Conservation (phyloP, 2,113 vertebrate genomes). For the Piaya cayana region DNA sequence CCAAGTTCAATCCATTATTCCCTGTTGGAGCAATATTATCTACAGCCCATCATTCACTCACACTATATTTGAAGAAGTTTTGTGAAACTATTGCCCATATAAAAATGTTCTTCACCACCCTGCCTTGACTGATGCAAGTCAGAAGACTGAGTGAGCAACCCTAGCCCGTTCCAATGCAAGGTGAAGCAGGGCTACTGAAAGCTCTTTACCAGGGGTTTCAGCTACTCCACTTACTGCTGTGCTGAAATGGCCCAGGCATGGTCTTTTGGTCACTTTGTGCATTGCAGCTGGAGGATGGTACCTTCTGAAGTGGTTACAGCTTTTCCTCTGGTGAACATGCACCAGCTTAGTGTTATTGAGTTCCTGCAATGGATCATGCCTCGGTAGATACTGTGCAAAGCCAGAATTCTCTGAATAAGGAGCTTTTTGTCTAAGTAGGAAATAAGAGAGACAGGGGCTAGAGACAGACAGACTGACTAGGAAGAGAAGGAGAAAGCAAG, state of each 20-base stretch:
- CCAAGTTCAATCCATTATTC: background rate
- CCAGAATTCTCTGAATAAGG: constrained; percentile 2
- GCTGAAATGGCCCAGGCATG: background rate
- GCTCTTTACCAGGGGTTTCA: background rate
- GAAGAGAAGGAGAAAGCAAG: constrained; percentile 18
- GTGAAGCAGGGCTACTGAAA: background rate
- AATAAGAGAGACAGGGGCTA: background rate
- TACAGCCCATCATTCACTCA: background rate
- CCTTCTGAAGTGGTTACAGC: background rate
- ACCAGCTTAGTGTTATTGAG: background rate
- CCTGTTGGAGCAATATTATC: background rate
- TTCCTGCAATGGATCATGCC: background rate
- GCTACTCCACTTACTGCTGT: background rate
- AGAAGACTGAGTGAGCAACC: background rate
- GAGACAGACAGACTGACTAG: constrained; percentile 54
- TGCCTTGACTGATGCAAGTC: background rate
- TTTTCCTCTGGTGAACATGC: background rate
- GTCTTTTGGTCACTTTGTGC: background rate
- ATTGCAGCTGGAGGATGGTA: background rate
- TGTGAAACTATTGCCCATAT: background rate
- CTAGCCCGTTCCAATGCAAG: background rate
- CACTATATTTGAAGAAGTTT: background rate
- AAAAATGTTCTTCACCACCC: background rate
- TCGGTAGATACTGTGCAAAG: background rate
- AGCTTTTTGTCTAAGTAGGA: background rate